Evolutionary conservation across 2,113 vertebrate genomes (phyloP).

Genomic region (Thryonomys swinderianus): DNA sequence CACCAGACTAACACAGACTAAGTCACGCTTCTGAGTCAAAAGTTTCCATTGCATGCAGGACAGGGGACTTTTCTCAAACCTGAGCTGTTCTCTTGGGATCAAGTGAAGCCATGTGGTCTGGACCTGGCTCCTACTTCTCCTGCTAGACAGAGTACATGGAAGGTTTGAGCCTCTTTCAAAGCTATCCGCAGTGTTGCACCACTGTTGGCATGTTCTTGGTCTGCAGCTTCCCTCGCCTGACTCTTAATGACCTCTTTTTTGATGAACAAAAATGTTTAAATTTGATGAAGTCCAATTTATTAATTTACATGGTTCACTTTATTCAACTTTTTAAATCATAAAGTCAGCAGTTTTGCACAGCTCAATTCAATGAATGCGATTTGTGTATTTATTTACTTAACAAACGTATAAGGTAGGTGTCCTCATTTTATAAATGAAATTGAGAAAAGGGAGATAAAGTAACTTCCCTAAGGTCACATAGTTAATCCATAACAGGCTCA

Average conservation of each 20-base stretch:
- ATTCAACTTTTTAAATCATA: slow-evolving; percentile 2
- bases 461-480: neutral
- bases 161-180: neutral
- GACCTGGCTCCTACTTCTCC: neutral
- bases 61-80: neutral
- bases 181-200: neutral
- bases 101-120: neutral
- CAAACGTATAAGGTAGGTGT: neutral
- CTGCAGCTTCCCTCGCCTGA: neutral
- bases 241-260: neutral
- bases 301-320: neutral
- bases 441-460: neutral
- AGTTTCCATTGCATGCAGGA: neutral
- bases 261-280: neutral
- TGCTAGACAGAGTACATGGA: neutral
- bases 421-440: neutral
- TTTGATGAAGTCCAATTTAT: neutral
- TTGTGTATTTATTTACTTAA: neutral
- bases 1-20: neutral
- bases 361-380: neutral
- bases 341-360: neutral
- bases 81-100: neutral
- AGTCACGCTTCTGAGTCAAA: neutral
- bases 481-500: neutral
- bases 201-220: neutral